A percentile compares a stretch with the other conserved stretches of the same genome.
Evolutionary conservation across 2,797 vertebrate genomes (phyloP).

Genomic region (Melanotaenia maccullochi): DNA sequence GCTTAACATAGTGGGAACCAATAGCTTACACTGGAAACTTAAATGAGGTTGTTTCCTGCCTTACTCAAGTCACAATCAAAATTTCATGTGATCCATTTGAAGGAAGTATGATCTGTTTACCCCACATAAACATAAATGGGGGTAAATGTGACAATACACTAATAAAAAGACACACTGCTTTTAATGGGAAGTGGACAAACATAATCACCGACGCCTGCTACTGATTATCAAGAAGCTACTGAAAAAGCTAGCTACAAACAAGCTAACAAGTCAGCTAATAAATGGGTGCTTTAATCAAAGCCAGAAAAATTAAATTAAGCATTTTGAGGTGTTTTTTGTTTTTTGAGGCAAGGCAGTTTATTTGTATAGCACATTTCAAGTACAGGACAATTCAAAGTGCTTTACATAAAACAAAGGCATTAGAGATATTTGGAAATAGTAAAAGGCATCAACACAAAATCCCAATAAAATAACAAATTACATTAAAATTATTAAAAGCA

Average conservation of each 20-base stretch:
- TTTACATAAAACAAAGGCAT: too few relatives aligned
- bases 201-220: constrained; percentile 5
- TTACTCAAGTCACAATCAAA: not conserved
- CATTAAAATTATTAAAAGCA: too few relatives aligned
- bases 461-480: too few relatives aligned
- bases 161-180: not conserved
- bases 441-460: too few relatives aligned
- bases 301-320: not conserved
- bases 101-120: not conserved
- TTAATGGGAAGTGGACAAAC: not conserved
- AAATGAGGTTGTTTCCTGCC: not conserved
- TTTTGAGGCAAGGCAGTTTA: not conserved
- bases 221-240: not conserved
- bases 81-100: not conserved
- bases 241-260: not conserved
- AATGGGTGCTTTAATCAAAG: too few relatives aligned
- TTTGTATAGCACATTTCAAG: too few relatives aligned
- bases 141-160: too few relatives aligned
- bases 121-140: not conserved
- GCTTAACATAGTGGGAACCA: not conserved
- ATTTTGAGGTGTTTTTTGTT: not conserved
- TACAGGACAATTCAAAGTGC: too few relatives aligned
- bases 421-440: too few relatives aligned
- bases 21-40: not conserved
- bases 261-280: not conserved